phyloP scores from a whole-genome alignment of 2,797 vertebrate species.

The Vultur gryphus region DNA sequence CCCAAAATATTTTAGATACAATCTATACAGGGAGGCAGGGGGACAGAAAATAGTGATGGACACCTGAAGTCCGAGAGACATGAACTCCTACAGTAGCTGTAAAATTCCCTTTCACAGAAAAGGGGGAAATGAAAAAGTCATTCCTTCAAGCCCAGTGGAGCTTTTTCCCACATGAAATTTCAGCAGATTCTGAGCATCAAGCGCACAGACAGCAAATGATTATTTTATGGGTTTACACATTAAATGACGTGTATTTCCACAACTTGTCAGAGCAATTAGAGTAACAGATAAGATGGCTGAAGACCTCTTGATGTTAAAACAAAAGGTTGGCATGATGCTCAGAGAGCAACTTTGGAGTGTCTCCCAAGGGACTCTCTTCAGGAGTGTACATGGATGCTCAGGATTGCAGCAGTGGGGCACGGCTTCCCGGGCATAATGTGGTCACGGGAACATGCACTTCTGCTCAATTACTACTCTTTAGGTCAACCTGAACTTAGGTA shows the following conservation, averaged over 20 bases:
- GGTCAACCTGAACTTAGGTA: neutral
- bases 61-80: neutral
- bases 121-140: neutral
- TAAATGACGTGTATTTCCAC: conserved; percentile 9
- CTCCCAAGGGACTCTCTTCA: neutral
- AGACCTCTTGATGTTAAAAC: conserved; percentile 31
- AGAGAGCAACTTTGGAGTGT: neutral
- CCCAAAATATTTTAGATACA: neutral
- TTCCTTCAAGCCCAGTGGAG: neutral
- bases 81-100: neutral
- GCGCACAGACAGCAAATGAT: neutral
- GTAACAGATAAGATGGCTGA: conserved; percentile 36
- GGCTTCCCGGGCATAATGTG: fast-evolving
- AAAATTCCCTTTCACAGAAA: neutral
- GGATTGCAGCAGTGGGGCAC: neutral
- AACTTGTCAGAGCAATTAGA: conserved; percentile 39
- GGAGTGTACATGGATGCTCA: neutral
- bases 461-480: neutral
- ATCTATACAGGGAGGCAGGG: neutral
- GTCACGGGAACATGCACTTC: neutral
- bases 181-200: conserved; percentile 7
- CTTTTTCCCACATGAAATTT: neutral
- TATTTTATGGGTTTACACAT: conserved; percentile 47
- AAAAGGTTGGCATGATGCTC: neutral
- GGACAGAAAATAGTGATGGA: neutral